phyloP scores from a whole-genome alignment of 2,113 vertebrate genomes.

The Campylorhamphus procurvoides region DNA sequence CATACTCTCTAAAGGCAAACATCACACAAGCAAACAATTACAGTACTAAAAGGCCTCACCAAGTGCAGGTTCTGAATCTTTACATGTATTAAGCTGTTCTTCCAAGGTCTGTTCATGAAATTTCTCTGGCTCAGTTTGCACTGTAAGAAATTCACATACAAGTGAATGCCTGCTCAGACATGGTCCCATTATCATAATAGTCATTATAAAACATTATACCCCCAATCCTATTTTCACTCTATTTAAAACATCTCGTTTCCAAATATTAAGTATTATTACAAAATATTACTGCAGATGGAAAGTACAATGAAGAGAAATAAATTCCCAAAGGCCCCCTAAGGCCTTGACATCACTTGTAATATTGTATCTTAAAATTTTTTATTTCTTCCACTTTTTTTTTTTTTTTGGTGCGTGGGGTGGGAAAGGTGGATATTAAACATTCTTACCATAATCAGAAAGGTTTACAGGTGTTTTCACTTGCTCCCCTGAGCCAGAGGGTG shows the following conservation, averaged over 20 bases:
- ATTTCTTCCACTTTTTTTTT: neutral
- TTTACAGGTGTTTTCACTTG: neutral
- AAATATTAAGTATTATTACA: neutral
- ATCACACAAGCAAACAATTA: neutral
- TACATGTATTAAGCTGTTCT: slow-evolving; percentile 55
- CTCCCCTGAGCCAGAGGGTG: neutral
- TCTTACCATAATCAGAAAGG: slow-evolving; percentile 39
- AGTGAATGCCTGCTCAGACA: neutral
- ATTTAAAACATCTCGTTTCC: neutral
- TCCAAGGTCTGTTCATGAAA: slow-evolving; percentile 28
- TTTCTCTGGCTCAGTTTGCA: neutral
- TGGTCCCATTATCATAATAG: neutral
- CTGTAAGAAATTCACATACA: neutral
- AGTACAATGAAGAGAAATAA: neutral
- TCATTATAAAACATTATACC: neutral
- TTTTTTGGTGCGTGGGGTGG: neutral
- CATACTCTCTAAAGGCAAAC: neutral
- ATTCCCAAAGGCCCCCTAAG: neutral
- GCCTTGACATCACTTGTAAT: neutral
- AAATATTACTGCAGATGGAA: neutral
- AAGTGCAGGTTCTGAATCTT: slow-evolving; percentile 60
- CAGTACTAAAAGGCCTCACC: slow-evolving; percentile 23
- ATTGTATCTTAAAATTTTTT: neutral
- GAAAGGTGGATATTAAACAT: neutral
- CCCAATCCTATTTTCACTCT: neutral